Base-by-base conservation (phyloP, 2,797 vertebrate species). In the Nasua narica region DNA sequence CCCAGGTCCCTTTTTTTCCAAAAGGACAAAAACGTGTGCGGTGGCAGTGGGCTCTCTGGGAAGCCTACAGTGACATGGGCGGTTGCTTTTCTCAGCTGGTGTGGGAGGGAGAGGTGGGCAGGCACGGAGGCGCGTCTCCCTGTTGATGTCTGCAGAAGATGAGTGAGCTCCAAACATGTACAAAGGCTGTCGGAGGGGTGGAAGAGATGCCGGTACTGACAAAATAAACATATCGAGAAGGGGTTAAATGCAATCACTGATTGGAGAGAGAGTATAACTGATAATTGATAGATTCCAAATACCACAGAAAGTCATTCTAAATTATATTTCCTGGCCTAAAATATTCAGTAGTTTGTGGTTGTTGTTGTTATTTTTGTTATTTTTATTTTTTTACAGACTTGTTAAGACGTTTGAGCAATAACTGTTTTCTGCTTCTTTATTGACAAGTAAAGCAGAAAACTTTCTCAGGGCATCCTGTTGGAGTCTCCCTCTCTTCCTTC, bases 321-420 rank as follows among this genome's bases (percentile, higher is more conserved):
- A 89, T 65, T 90, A 56, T 69, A 87, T 95, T 90, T 90, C 52
- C 69, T 87, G 18, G 43, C 7, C 18, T 84, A 87, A 87, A 65
- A 83, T 35, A 67, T 46, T 46, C 82, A 96, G 40, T 65, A 50
- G 48, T 74, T 37, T 69, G 32, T n/a, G 12, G 46, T 2, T 48
- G 46, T 48, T 56, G 54, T 56, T 56, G 9, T 56, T 56, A 25
- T 25, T 23, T 56, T 56, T 56, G 8, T 56, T 54, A 54, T 8
- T 21, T 54, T 29, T 29, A 29, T 14, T 87, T 16, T 29, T 29
- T 29, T 74, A 7, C 19, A 18, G 18, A 19, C 91, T 97, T 97
- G n/a, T 92, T 62, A 96, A 94, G 92, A 19, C 29, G 29, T 83
- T 58, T 96, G 7, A 94, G 62, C 88, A 62, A 65, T 89, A 93